A percentile compares a stretch with the other conserved stretches of the same genome.
Evolutionary conservation across 2,797 vertebrate species (phyloP).

Genomic region (Notamacropus eugenii): DNA sequence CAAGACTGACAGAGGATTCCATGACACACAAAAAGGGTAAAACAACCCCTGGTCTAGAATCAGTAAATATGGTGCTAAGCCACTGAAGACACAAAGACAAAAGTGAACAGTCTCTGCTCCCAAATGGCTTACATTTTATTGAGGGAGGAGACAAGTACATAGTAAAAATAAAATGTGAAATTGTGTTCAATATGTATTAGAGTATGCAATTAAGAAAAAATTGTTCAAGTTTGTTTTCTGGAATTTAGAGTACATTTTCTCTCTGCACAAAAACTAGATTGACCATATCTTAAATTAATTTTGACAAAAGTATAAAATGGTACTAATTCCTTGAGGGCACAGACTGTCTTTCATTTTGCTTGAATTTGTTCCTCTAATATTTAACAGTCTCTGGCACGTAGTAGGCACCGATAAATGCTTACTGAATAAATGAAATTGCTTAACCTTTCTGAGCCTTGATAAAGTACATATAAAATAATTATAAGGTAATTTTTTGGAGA

Average conservation of each 20-base stretch:
- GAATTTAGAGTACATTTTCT: background rate
- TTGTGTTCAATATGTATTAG: background rate
- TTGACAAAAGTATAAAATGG: background rate
- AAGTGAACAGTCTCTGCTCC: background rate
- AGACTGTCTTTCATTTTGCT: background rate
- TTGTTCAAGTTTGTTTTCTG: background rate
- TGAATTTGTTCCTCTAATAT: background rate
- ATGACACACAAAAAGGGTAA: background rate
- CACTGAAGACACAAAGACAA: background rate
- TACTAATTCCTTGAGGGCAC: background rate
- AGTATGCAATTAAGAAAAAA: background rate
- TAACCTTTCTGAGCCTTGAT: background rate
- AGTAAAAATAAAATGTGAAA: no score
- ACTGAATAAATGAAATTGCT: background rate
- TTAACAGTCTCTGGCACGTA: background rate
- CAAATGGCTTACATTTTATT: background rate
- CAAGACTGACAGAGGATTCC: background rate
- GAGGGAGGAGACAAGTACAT: background rate
- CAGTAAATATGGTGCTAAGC: background rate
- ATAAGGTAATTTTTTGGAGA: background rate
- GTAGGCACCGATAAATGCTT: background rate
- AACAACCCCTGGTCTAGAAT: background rate
- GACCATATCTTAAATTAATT: background rate
- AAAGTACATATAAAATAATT: background rate
- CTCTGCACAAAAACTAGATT: background rate